Base-by-base conservation (phyloP, 2,113 vertebrate species). In the Brachyhypopomus occidentalis region DNA sequence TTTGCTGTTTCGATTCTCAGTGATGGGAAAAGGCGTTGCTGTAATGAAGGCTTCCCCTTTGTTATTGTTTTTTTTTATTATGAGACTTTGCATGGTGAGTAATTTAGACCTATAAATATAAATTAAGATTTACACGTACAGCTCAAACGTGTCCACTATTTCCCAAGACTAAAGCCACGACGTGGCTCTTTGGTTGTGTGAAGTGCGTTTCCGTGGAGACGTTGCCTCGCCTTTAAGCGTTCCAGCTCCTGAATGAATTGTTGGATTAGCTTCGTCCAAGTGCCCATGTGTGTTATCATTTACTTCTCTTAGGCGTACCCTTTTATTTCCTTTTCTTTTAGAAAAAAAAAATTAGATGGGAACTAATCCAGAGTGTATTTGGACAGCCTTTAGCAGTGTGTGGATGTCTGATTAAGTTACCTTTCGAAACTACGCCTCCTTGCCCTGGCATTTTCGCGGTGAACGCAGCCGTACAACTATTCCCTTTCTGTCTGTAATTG, bases 51-150 rank as follows among this genome's bases (percentile, higher is more conserved):
- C 88, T 84, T 88, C 80, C 83, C 86, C 84, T 82, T 84, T 87
- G 83, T 91, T 92, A 91, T 91, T 92, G 89, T 87, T 85, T 85
- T 90, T 83, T 77, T 80, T 82, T 41, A 71, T 87, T 92, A 88
- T 89, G 85, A 86, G 79, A 86, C 87, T 83, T 82, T 79, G 85
- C 89, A 85, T 89, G 87, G 82, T 85, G 89, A 91, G 84, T 75
- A 41, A 82, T 58, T 73, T 79, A 89, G 90, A 90, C 92, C 91
- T 89, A 91, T 91, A 91, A 90, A 90, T 91, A 90, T 90, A 89
- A 93, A 92, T 91, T 90, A 90, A 89, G 89, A 91, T 90, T 90
- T 89, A 88, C 88, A 86, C 88, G 88, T 86, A 84, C 87, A 89
- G 89, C 90, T 88, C 86, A 91, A 88, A 89, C 82, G 30, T 81